Conservation (phyloP, 2,113 vertebrate species). For the Alosa alosa region DNA sequence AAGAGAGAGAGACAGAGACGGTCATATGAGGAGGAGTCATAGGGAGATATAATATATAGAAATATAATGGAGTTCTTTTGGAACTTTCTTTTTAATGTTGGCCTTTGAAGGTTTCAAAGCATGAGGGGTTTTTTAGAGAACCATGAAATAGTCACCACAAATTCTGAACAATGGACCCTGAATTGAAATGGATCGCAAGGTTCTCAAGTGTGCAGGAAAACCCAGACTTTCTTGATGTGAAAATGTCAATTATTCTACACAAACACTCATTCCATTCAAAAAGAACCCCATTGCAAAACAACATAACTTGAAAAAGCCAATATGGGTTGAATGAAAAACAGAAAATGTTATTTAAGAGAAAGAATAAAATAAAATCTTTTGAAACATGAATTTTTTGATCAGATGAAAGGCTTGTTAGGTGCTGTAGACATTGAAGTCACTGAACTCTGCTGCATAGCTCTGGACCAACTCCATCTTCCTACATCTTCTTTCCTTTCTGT, state of each 20-base stretch:
- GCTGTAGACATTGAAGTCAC: not conserved
- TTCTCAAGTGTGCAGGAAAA: not conserved
- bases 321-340: not conserved
- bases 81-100: not conserved
- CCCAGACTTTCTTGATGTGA: not conserved
- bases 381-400: not conserved
- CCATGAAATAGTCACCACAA: not conserved
- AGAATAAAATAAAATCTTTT: not conserved
- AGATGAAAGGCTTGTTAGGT: not conserved
- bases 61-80: not conserved
- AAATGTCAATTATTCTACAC: not conserved
- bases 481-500: not conserved
- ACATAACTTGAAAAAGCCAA: not conserved
- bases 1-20: too few relatives aligned
- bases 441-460: not conserved
- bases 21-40: not conserved
- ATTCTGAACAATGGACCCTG: not conserved
- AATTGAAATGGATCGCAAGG: not conserved
- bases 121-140: not conserved
- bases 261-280: not conserved
- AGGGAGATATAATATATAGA: not conserved
- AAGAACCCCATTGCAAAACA: not conserved
- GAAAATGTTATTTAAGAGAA: not conserved
- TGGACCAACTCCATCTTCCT: not conserved
- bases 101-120: not conserved